Evolutionary conservation across 2,113 vertebrate species (phyloP), one percentile per base, ranked within the genome.

Genomic region (Sinocyclocheilus anshuiensis): DNA sequence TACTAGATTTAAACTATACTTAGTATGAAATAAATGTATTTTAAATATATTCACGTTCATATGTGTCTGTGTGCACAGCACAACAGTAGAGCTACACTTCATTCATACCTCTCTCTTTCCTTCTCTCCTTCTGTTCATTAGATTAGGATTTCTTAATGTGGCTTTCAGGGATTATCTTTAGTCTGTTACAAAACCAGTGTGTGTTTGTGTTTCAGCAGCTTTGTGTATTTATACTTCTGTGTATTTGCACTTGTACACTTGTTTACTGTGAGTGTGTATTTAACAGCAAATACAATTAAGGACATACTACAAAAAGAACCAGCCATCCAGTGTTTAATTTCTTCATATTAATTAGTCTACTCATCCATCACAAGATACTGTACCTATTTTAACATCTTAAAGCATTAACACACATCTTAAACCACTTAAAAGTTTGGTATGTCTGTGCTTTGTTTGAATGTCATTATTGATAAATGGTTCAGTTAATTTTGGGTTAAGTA

Each of bases 131-230:
- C 20, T 83, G 26, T 48, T 48, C 75, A 63, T 69, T 79, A 77
- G 53, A 80, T 39, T 67, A 53, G 6, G 15, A 78, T 85, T 87
- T 85, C 50, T 42, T 76, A 65, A n/a, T 59, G 18, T 82, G 39
- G 59, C 76, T 85, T 50, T 67, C 50, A 33, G 33, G 33, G 59
- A 85, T 81, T 81, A 79, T 74, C 79, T 75, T 33, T 57, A 61
- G 67, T 53, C 48, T 53, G 74, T 84, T 29, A 77, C 39, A 75
- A 42, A 55, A 77, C 61, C 67, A 48, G 29, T 71, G 71, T 86
- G 77, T 81, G 55, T 81, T 4, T 57, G 39, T 57, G 55, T 69
- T 61, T 55, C 16, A 36, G 84, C 36, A 69, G n/a, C 50, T 74
- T 22, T 85, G 22, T 33, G n/a, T 65, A 7, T 67, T 6, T 39